A percentile compares a stretch with the other conserved stretches of the same genome.
Evolutionary conservation across 2,113 vertebrate genomes (phyloP).

Genomic region (Salvelinus namaycush): DNA sequence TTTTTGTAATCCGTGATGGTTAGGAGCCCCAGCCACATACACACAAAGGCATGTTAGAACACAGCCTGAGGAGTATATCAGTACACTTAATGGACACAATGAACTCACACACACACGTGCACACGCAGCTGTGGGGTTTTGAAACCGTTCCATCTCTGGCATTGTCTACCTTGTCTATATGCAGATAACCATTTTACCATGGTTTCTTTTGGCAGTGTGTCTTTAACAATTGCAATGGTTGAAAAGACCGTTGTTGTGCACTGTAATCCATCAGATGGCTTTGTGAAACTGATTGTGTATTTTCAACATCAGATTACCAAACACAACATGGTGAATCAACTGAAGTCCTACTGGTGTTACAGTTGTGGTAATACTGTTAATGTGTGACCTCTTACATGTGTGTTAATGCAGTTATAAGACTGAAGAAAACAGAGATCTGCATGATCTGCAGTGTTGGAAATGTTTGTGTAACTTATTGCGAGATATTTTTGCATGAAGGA

Average conservation of each 20-base stretch:
- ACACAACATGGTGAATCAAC: not conserved
- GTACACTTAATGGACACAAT: not conserved
- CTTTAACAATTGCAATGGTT: conserved; percentile 3
- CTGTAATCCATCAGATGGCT: not conserved
- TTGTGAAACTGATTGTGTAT: not conserved
- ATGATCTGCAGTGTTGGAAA: not conserved
- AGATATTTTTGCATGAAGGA: not conserved
- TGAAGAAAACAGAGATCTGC: not conserved
- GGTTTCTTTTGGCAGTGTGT: not conserved
- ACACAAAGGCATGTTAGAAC: conserved; percentile 14
- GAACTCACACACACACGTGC: conserved; percentile 17
- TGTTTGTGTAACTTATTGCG: not conserved
- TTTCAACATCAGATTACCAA: not conserved
- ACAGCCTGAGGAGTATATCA: not conserved
- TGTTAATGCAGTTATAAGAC: not conserved
- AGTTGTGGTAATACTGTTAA: no score
- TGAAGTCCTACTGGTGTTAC: no score
- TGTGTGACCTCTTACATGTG: no score
- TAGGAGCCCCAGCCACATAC: conserved; percentile 20
- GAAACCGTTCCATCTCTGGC: conserved; percentile 19
- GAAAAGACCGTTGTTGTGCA: not conserved
- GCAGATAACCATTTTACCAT: conserved; percentile 6
- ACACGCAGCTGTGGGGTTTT: conserved; percentile 19
- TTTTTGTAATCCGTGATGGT: conserved; percentile 18
- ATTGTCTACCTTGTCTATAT: conserved; percentile 2